Evolutionary conservation across 2,888 invertebrate genomes (phyloP), one percentile per base, ranked within the genome.

Genomic region (Cyclophora albipunctata): DNA sequence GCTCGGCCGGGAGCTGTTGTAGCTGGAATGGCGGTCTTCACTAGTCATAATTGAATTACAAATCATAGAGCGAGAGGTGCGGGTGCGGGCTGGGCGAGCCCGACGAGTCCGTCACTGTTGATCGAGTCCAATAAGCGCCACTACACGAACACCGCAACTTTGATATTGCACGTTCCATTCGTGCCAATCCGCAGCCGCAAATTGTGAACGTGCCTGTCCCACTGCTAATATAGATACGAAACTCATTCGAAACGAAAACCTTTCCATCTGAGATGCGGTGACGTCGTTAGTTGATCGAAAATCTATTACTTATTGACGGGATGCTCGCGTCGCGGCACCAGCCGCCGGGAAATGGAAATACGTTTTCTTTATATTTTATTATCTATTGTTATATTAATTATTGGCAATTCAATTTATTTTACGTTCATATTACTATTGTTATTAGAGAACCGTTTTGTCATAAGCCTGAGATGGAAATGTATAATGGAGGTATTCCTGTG

Each of bases 111-210:
- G 67, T 67, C 59, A 62, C 62, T 61, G 52, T 53, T 63, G 53
- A 65, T 70, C 63, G 65, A 59, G 63, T 66, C 58, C 72, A 67
- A 73, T 73, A 72, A 69, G 67, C 58, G 59, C 60, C 48, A 34
- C 59, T 51, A 53, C 49, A 58, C 37, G 52, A 54, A 50, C 51
- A 55, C 67, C 70, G 46, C 71, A 70, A 66, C 66, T 71, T 66
- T 69, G 73, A 77, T 75, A 76, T 77, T 66, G 71, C 68, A 64
- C 67, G 72, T 63, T 66, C 64, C 64, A 68, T 70, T 67, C 75
- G 74, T 72, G 75, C 75, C 73, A 76, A 77, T 73, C 67, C 69
- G 60, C 63, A 65, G 63, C 74, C 77, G 64, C 77, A 75, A 75
- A 76, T 74, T 73, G 77, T 71, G 70, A 66, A 74, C 77, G 78